A percentile compares a stretch with the other conserved stretches of the same genome.
Evolutionary conservation across 2,888 invertebrate genomes (phyloP).

Genomic region (Hydrotaea diabolus): DNA sequence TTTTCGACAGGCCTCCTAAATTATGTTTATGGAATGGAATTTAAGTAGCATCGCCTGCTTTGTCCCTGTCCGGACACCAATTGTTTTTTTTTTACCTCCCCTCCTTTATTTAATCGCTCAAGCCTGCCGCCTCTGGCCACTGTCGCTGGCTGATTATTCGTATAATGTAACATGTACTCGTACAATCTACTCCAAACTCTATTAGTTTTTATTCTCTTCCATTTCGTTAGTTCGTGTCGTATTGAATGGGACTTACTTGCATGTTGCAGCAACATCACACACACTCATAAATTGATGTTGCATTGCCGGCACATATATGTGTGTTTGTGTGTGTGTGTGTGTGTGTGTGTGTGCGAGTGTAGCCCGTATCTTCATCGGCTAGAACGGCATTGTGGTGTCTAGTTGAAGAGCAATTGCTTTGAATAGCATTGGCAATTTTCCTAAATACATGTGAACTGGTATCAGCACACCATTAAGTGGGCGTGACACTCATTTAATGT

Average conservation of each 20-base stretch:
- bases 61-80: too few relatives aligned
- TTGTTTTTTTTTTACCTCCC: neutral
- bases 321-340: neutral
- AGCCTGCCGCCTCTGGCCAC: neutral
- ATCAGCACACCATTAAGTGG: slow-evolving; percentile 70
- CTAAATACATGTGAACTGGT: slow-evolving; percentile 67
- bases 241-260: slow-evolving; percentile 42
- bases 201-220: slow-evolving; percentile 34
- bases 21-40: too few relatives aligned
- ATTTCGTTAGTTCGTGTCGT: neutral
- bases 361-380: slow-evolving; percentile 11
- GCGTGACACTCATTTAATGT: slow-evolving; percentile 70
- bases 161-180: slow-evolving; percentile 41
- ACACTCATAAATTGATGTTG: neutral
- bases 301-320: neutral
- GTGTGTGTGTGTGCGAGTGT: neutral
- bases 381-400: neutral
- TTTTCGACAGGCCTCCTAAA: too few relatives aligned
- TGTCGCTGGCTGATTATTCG: slow-evolving; percentile 28
- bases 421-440: slow-evolving; percentile 66
- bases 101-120: neutral
- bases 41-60: too few relatives aligned
- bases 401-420: slow-evolving; percentile 60
- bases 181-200: slow-evolving; percentile 29
- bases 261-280: slow-evolving; percentile 46